These are phyloP conservation scores for Pristiophorus japonicus DNA, from an alignment of 2,113 vertebrate genomes.

Conservation along the genomic window DNA sequence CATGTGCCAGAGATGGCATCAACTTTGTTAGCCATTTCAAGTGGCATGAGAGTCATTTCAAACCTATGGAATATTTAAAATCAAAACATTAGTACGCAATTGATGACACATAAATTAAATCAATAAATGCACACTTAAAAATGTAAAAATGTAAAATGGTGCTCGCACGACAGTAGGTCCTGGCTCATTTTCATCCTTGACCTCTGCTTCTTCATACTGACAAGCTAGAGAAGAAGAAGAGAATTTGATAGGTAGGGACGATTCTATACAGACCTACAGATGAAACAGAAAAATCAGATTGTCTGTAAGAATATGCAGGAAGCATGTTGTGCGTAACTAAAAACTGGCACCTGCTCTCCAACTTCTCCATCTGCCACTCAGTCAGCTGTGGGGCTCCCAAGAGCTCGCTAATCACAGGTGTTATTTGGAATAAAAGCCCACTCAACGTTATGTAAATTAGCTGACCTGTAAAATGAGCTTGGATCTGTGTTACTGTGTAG, in stretches of 20 bases:
- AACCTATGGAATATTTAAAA: neutral
- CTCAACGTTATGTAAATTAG: neutral
- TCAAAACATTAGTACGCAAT: neutral
- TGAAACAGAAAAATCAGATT: neutral
- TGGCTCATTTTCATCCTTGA: neutral
- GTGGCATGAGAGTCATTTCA: neutral
- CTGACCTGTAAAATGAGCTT: neutral
- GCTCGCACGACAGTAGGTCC: neutral
- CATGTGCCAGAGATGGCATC: too few relatives aligned
- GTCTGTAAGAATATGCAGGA: neutral
- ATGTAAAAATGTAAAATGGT: neutral
- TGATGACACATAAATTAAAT: neutral
- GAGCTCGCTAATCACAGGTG: neutral
- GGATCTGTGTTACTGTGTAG: neutral
- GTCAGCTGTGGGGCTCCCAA: neutral
- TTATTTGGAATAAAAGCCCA: neutral
- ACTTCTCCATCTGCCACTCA: neutral
- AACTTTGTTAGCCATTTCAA: neutral
- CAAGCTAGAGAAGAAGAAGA: neutral
- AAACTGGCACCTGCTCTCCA: neutral
- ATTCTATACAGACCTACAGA: neutral
- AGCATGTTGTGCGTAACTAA: neutral
- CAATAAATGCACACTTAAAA: neutral
- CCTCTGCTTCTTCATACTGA: neutral
- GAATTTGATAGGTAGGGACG: neutral